Evolutionary conservation across 2,797 vertebrate species (phyloP), one percentile per base, ranked within the genome.

Genomic region (Ceyx erithaca): DNA sequence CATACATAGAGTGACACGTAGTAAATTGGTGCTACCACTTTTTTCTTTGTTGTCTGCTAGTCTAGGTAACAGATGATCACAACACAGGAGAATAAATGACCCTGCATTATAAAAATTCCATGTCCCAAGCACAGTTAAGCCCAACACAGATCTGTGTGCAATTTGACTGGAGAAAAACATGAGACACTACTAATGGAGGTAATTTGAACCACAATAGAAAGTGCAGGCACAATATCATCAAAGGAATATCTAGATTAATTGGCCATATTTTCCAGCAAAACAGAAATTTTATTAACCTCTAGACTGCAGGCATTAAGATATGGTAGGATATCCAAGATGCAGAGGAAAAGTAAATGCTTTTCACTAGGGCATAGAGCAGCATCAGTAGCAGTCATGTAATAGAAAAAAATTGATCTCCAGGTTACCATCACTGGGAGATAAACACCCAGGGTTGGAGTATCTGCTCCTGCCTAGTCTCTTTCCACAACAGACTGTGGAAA

Each of bases 1-100:
- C 75, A 80, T 93, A 90, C 67, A 67, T 35, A 37, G n/a, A 91
- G 75, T 86, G 61, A 93, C 86, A 92, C 14, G 1, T 58, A 93
- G 58, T 70, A 87, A 72, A 68, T 77, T 64, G 41, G 54, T 18
- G 23, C 33, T 85, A 61, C 71, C 58, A 64, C 57, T 54, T 70
- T 83, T 87, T 67, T 49, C 78, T 94, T 94, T 87, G 68, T 91
- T 79, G 59, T 25, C 62, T 92, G 57, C 80, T 80, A 77, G 17
- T 20, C 81, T 94, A 96, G 88, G 92, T 92, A 87, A 87, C 81
- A 95, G 80, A 85, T 80, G 45, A 95, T 85, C 68, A 87, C 61
- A 85, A 90, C 59, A 76, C 2, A 80, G 52, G 69, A 84, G 64
- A 94, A 73, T 66, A 90, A 94, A 8, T 77, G 68, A 75, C 57